Percentiles rank a stretch among this genome's conserved stretches.
phyloP scores from a whole-genome alignment of 2,888 invertebrate genomes.

The Colletes collaris region DNA sequence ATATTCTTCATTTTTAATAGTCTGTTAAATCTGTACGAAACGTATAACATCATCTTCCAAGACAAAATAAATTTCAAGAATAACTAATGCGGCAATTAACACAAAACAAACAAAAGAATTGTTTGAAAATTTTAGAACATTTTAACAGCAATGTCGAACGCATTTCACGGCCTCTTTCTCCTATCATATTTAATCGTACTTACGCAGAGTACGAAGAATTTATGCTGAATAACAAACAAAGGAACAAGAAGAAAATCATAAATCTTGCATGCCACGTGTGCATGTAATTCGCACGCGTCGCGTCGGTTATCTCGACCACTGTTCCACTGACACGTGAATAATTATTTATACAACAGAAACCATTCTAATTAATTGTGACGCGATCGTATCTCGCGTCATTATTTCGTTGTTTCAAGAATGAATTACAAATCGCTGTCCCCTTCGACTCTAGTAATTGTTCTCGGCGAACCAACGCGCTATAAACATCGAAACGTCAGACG shows the following conservation, averaged over 20 bases:
- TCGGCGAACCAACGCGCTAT: slow-evolving; percentile 5
- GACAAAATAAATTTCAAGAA: too few relatives aligned
- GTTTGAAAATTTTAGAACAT: too few relatives aligned
- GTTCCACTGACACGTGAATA: slow-evolving; percentile 16
- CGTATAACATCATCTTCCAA: too few relatives aligned
- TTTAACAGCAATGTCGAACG: too few relatives aligned
- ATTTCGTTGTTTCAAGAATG: slow-evolving; percentile 20
- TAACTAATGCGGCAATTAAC: too few relatives aligned
- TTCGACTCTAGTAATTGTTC: slow-evolving; percentile 3
- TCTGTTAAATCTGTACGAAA: too few relatives aligned
- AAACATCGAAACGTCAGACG: not conserved
- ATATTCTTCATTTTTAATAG: too few relatives aligned
- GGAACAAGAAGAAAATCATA: not conserved
- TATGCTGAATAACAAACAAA: too few relatives aligned
- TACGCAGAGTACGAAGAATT: too few relatives aligned
- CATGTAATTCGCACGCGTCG: not conserved
- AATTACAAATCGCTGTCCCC: slow-evolving; percentile 5
- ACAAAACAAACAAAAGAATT: too few relatives aligned
- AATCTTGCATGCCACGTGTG: not conserved
- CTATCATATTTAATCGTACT: too few relatives aligned
- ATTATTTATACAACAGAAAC: slow-evolving; percentile 35
- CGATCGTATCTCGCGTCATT: slow-evolving; percentile 36
- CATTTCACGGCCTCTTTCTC: too few relatives aligned
- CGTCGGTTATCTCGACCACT: not conserved
- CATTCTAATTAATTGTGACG: slow-evolving; percentile 48